A percentile compares a stretch with the other conserved stretches of the same genome.
phyloP scores from a whole-genome alignment of 2,888 invertebrate species.

The Parochlus steinenii region DNA sequence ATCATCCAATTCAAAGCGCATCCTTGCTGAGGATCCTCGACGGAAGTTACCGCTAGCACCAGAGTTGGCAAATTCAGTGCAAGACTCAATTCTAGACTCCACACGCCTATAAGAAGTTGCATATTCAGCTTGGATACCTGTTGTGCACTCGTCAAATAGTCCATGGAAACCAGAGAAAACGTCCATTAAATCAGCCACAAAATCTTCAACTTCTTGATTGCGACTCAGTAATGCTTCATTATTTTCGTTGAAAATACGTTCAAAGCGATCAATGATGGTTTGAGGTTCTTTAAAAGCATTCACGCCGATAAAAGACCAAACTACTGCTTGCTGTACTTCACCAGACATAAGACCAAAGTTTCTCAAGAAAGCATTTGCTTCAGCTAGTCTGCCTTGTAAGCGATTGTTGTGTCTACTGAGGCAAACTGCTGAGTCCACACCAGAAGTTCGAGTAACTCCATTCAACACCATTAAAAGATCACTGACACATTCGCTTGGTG shows the following conservation, averaged over 20 bases:
- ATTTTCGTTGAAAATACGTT: neutral
- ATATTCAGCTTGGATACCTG: neutral
- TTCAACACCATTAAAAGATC: neutral
- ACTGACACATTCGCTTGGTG: neutral
- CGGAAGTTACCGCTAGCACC: too few relatives aligned
- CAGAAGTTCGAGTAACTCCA: conserved; percentile 1
- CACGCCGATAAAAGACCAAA: neutral
- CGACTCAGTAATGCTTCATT: neutral
- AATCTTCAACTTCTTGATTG: neutral
- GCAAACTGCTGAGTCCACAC: neutral
- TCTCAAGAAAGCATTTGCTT: neutral
- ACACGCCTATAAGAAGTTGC: neutral
- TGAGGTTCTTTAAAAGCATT: conserved; percentile 2
- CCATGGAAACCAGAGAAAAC: neutral
- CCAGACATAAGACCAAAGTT: neutral
- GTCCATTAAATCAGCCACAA: neutral
- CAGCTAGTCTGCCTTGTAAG: neutral
- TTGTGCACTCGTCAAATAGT: neutral
- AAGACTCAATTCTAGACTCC: neutral
- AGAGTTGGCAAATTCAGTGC: too few relatives aligned
- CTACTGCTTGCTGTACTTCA: conserved; percentile 3
- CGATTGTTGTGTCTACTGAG: neutral
- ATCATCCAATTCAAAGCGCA: too few relatives aligned
- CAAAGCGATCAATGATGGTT: neutral
- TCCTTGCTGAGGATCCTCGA: too few relatives aligned